A percentile compares a stretch with the other conserved stretches of the same genome.
Conservation (phyloP, 2,113 vertebrate genomes). For the Ailurus styani region DNA sequence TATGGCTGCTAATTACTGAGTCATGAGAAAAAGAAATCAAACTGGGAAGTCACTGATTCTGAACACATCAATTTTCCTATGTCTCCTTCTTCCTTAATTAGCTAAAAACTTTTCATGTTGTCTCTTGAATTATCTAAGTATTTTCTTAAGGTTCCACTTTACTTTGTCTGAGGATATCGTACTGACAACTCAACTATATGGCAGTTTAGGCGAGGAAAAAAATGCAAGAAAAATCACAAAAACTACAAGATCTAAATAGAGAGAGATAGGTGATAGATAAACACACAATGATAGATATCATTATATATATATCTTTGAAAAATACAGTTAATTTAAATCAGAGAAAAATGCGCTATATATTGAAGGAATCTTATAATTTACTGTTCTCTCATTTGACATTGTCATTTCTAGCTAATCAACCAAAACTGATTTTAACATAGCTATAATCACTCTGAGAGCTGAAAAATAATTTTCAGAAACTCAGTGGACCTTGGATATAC, state of each 20-base stretch:
- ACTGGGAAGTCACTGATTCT: not conserved
- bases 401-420: not conserved
- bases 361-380: not conserved
- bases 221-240: not conserved
- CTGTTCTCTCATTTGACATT: not conserved
- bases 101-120: not conserved
- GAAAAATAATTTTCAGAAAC: slow-evolving; percentile 20
- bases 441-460: not conserved
- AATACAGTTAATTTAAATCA: not conserved
- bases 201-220: not conserved
- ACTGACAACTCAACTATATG: not conserved
- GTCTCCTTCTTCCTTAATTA: not conserved
- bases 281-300: not conserved
- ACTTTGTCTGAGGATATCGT: not conserved
- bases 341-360: not conserved
- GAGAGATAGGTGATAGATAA: not conserved
- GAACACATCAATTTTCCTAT: not conserved
- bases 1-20: not conserved
- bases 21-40: not conserved
- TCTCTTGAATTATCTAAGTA: not conserved
- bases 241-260: not conserved
- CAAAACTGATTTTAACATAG: not conserved
- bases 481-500: not conserved
- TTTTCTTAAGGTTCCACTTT: not conserved
- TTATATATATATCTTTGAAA: not conserved